Evolutionary conservation across 2,797 vertebrate species (phyloP).

Genomic region (Falco naumanni): DNA sequence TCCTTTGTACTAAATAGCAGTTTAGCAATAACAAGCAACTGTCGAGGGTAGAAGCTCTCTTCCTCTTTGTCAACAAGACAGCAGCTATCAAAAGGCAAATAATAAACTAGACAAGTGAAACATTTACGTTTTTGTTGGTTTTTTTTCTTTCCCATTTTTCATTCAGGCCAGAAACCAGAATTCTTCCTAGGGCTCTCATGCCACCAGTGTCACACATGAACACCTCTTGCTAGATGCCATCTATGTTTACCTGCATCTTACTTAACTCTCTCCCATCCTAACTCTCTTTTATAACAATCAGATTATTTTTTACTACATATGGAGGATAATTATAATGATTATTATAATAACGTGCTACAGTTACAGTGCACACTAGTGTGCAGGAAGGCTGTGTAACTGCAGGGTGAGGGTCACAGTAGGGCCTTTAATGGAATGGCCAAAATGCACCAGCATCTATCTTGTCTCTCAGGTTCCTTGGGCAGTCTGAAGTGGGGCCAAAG

Average conservation of each 20-base stretch:
- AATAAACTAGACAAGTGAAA: neutral
- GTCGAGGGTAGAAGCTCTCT: neutral
- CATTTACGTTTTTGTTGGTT: neutral
- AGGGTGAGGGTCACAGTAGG: neutral
- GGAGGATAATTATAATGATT: neutral
- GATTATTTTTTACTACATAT: neutral
- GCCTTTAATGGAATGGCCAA: neutral
- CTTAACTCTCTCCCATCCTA: neutral
- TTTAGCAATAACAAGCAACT: neutral
- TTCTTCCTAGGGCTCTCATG: neutral
- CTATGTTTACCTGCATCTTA: neutral
- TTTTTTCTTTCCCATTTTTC: neutral
- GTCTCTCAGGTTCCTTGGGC: neutral
- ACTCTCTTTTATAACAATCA: neutral
- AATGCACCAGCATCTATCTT: neutral
- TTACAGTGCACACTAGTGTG: neutral
- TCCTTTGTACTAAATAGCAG: neutral
- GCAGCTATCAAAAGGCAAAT: neutral
- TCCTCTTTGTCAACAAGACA: neutral
- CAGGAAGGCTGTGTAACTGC: neutral
- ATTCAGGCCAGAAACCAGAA: neutral
- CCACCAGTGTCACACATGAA: neutral
- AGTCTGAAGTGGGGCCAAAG: neutral
- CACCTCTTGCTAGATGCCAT: neutral
- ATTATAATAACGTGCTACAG: neutral